Evolutionary conservation across 2,113 vertebrate genomes (phyloP), one percentile per base, ranked within the genome.

Genomic region (Coptodon bakossiorum): DNA sequence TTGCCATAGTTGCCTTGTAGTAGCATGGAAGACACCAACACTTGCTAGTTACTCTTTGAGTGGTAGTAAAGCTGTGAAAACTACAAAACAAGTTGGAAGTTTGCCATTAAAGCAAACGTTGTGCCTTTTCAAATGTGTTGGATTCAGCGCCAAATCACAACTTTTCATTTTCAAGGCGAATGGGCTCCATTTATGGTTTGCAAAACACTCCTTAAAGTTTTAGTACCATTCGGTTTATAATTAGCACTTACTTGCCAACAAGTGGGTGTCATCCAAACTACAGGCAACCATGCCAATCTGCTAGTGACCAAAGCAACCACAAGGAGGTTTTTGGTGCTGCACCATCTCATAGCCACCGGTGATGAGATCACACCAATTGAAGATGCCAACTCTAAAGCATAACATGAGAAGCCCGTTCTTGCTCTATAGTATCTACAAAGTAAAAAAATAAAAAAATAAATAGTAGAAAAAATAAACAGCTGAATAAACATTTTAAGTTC

Each of bases 361-460:
- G 61, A 19, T 40, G 38, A 13, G 19, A 68, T 68, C 63, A 68
- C 63, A 40, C 36, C n/a, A 40, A 71, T 43, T 71, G 22, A 14
- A 14, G n/a, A 40, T 6, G 63, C 14, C 34, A 68, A 40, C 36
- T 24, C 36, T 22, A 38, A 38, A 66, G 34, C 7, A 38, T 38
- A 38, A 22, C 34, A 66, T 38, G 10, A 66, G 63, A 71, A 71
- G 36, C 36, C n/a, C 34, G 22, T 38, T n/a, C 61, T 66, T 66
- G 10, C 34, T 40, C 1, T 71, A 4, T 68, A 68, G 63, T 68
- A 68, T 68, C 63, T 22, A 68, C 31, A 68, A 68, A 8, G 34
- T 22, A 9, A 40, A 61, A 13, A 7, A 1, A 22, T 22, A 3
- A 9, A 2, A 1, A 56, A 36, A 34, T 0, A 12, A n/a, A 31